Percentiles rank a stretch among this genome's conserved stretches.
These are phyloP conservation scores for Geodia barretti DNA, from an alignment of 37 sponge, comb jelly and placozoan species.

Conservation along the genomic window DNA sequence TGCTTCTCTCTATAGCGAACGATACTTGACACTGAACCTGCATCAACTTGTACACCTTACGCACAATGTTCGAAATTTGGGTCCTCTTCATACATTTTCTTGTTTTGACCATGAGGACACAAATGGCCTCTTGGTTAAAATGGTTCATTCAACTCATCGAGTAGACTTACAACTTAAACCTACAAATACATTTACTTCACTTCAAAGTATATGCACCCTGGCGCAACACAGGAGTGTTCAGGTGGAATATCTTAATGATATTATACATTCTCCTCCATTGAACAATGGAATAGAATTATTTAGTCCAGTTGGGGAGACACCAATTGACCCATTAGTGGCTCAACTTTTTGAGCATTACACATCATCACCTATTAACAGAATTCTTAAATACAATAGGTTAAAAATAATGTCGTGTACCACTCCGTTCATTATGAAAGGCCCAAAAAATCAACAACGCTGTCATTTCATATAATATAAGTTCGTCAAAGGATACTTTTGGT, in stretches of 20 bases:
- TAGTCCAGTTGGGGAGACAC: too few relatives aligned
- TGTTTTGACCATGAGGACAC: background rate
- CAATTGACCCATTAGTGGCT: too few relatives aligned
- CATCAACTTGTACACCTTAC: conserved; percentile 9
- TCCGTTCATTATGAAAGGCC: too few relatives aligned
- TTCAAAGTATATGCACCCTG: conserved; percentile 1
- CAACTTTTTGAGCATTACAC: too few relatives aligned
- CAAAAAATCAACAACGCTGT: too few relatives aligned
- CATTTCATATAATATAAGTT: too few relatives aligned
- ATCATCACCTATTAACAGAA: too few relatives aligned
- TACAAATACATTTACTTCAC: conserved; percentile 1
- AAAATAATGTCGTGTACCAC: too few relatives aligned
- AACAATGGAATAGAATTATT: background rate
- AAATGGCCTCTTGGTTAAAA: background rate
- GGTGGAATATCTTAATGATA: background rate
- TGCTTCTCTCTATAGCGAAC: background rate
- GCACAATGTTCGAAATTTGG: background rate
- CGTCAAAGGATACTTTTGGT: too few relatives aligned
- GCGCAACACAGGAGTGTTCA: background rate
- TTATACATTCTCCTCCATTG: background rate
- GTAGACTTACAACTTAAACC: background rate
- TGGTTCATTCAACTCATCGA: background rate
- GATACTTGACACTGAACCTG: background rate
- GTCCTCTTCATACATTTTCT: conserved; percentile 1
- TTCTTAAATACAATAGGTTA: too few relatives aligned